phyloP scores from a whole-genome alignment of 2,888 invertebrate species.

The Acronicta leporina region DNA sequence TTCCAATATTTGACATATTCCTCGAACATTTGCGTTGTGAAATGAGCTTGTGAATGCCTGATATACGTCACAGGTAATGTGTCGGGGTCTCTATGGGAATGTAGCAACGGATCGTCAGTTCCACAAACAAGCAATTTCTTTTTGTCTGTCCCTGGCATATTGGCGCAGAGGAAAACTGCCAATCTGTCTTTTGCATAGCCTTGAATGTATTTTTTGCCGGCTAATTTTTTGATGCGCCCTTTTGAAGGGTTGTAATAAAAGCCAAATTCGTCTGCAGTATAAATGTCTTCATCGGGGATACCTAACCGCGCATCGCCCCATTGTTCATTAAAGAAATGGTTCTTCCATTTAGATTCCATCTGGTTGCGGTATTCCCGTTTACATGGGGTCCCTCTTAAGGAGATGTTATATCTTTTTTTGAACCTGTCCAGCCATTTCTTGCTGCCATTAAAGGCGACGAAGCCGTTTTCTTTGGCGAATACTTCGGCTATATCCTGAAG shows the following conservation, averaged over 20 bases:
- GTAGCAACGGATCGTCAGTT: slow-evolving; percentile 64
- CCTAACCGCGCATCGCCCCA: slow-evolving; percentile 66
- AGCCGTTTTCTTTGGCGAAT: slow-evolving; percentile 66
- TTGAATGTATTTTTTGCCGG: slow-evolving; percentile 68
- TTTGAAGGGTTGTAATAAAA: slow-evolving; percentile 69
- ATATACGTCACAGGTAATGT: slow-evolving; percentile 68
- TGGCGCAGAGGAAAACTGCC: slow-evolving; percentile 66
- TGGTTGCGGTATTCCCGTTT: slow-evolving; percentile 57
- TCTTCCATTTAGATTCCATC: slow-evolving; percentile 68
- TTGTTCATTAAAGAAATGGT: slow-evolving; percentile 67
- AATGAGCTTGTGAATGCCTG: slow-evolving; percentile 65
- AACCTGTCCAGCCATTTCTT: slow-evolving; percentile 72
- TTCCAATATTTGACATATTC: slow-evolving; percentile 70
- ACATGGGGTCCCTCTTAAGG: slow-evolving; percentile 51
- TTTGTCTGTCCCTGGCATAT: slow-evolving; percentile 66
- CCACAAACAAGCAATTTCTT: slow-evolving; percentile 68
- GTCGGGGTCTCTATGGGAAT: slow-evolving; percentile 62
- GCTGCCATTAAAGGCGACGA: slow-evolving; percentile 68
- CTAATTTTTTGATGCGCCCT: slow-evolving; percentile 66
- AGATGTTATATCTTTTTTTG: slow-evolving; percentile 66
- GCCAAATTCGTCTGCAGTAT: slow-evolving; percentile 69
- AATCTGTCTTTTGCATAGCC: slow-evolving; percentile 66
- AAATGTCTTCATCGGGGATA: slow-evolving; percentile 66
- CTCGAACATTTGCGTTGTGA: slow-evolving; percentile 69
- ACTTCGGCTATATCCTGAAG: slow-evolving; percentile 65